A percentile compares a stretch with the other conserved stretches of the same genome.
Conservation (phyloP, 2,888 invertebrate genomes). For the Dryomyza anilis region DNA sequence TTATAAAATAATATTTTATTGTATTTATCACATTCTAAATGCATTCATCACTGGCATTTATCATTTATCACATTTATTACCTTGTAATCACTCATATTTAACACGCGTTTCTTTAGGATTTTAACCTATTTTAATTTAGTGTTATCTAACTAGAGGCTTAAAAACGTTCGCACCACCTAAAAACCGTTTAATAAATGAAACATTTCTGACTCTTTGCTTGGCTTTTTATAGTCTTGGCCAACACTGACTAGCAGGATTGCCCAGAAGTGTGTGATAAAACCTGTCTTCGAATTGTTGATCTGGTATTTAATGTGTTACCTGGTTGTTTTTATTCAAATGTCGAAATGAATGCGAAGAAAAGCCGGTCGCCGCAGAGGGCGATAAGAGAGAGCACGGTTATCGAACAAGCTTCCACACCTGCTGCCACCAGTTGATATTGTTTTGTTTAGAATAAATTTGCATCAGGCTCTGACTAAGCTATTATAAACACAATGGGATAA, state of each 20-base stretch:
- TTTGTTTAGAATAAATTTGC: background rate
- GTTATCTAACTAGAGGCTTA: too few species aligned
- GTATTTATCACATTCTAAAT: too few species aligned
- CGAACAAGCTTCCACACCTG: too few species aligned
- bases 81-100: background rate
- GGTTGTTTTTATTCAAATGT: too few species aligned
- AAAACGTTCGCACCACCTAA: background rate
- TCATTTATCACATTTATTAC: too few species aligned
- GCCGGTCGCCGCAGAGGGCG: background rate
- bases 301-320: background rate
- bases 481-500: too few species aligned
- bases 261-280: background rate
- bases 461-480: too few species aligned
- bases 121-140: background rate
- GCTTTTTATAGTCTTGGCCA: background rate
- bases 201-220: background rate
- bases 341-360: background rate
- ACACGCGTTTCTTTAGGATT: background rate
- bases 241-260: background rate
- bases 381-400: background rate
- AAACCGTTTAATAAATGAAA: background rate
- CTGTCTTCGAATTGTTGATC: conserved; percentile 1
- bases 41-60: too few species aligned
- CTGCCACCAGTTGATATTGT: background rate
- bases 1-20: too few species aligned